Evolutionary conservation across 2,888 invertebrate genomes (phyloP), one percentile per base, ranked within the genome.

Genomic region (Artemia sp.): DNA sequence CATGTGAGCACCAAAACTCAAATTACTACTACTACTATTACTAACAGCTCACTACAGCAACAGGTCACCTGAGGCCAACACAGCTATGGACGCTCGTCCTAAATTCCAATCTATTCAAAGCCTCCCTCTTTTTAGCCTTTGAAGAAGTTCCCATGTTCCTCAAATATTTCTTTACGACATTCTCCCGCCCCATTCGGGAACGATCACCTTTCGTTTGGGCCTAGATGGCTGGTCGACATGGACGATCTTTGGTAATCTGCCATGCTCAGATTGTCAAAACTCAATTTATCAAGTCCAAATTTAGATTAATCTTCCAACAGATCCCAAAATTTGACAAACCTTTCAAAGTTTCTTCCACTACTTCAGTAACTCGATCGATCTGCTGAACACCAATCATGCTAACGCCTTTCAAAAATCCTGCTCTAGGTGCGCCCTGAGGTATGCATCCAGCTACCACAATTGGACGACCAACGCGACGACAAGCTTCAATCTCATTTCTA

Each of bases 361-460:
- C 92, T 80, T 97, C 95, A 0, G 96, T 90, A 1, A 98, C 91
- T 72, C 95, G 82, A 78, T 98, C 96, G 72, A 98, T 97, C 81
- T 98, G 97, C 76, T 97, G 95, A 0, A 97, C 96, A 0, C 97
- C 97, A n/a, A 98, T 88, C 1, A 96, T 85, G 74, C 96, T 96
- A 10, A 96, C 81, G 0, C 91, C 90, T 75, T 85, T 81, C 24
- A 89, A 78, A 73, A 83, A 84, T 72, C 79, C 79, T 0, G 88
- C 82, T 69, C 88, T 86, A 0, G 89, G 90, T 1, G 89, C 89
- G 0, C 94, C 95, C 79, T 96, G 96, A 0, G 96, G 92, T 8
- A 97, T 68, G 79, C 97, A 98, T 0, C 97, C 97, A 0, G 97
- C 94, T n/a, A 96, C 85, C 3, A 98, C 94, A 14, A 97, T 84